Percentiles rank a stretch among this genome's conserved stretches.
These are phyloP conservation scores for Macrosteles quadrilineatus DNA, from an alignment of 1,140 invertebrate genomes.

Conservation along the genomic window DNA sequence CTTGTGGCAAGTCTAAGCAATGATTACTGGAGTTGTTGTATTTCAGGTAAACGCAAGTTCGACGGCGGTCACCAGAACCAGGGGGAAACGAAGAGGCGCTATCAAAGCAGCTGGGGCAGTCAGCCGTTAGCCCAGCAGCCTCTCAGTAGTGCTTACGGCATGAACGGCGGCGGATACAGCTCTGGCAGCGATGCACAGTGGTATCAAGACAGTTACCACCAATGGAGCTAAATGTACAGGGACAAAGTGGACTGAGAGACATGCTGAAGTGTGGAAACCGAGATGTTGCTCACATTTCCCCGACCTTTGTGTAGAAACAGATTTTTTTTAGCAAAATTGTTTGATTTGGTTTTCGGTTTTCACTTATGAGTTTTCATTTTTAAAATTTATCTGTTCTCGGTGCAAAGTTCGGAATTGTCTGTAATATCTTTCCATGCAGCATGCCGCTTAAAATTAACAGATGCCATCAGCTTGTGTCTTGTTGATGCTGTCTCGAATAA, in stretches of 20 bases:
- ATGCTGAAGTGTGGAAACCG: slow-evolving; percentile 19
- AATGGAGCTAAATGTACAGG: slow-evolving; percentile 36
- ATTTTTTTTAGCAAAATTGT: slow-evolving; percentile 29
- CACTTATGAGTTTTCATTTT: slow-evolving; percentile 31
- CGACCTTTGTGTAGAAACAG: slow-evolving; percentile 30
- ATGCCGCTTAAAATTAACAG: slow-evolving; percentile 32
- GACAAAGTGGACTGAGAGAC: slow-evolving; percentile 28
- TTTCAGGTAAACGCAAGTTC: slow-evolving; percentile 90
- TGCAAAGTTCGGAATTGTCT: slow-evolving; percentile 32
- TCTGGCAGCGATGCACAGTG: slow-evolving; percentile 39
- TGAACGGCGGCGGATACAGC: slow-evolving; percentile 33
- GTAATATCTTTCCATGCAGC: slow-evolving; percentile 35
- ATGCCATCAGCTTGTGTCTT: slow-evolving; percentile 17
- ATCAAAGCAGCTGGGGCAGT: slow-evolving; percentile 68
- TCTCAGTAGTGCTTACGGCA: slow-evolving; percentile 50
- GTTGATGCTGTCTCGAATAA: slow-evolving; percentile 25
- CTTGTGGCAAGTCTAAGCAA: too few species aligned
- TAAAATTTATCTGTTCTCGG: slow-evolving; percentile 16
- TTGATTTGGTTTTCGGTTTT: slow-evolving; percentile 34
- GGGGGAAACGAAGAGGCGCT: slow-evolving; percentile 92
- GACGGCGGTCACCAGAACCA: slow-evolving; percentile 95
- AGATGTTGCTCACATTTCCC: slow-evolving; percentile 31
- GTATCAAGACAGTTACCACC: slow-evolving; percentile 43
- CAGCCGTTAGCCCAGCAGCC: slow-evolving; percentile 67
- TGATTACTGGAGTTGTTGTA: slow-evolving; percentile 1